Evolutionary conservation across 2,888 invertebrate genomes (phyloP), one percentile per base, ranked within the genome.

Genomic region (Tortricodes alternella): DNA sequence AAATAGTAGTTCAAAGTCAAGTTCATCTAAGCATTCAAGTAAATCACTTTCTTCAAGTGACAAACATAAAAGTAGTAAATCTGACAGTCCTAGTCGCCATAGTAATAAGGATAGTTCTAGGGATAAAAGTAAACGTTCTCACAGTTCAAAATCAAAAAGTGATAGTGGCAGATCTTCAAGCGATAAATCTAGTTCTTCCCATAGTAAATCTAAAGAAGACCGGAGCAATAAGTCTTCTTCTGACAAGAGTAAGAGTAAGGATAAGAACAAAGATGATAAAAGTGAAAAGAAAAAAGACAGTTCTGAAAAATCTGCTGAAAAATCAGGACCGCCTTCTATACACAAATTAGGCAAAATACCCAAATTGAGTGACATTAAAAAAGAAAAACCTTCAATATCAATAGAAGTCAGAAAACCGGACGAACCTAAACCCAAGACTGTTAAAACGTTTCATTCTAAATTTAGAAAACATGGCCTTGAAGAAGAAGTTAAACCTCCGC

Each of bases 381-480:
- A 92, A 72, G 94, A 94, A 67, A 95, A 95, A 66, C 94, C 94
- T 32, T 95, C 96, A 2, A 95, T 96, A 79, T 96, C 96, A 0
- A 95, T 96, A 66, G 96, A 96, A 91, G 93, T 94, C 52, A 91
- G 96, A 59, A 95, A 95, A 81, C 92, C 92, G 59, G 94, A 94
- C 64, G 92, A 94, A 48, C 92, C 93, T 8, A 93, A 97, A 70
- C 95, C 96, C 3, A 97, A 97, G 86, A 98, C 98, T 32, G 98
- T 97, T 0, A 98, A 98, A 92, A 95, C 96, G 11, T 97, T 95
- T 78, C 94, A 97, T 83, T 96, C 97, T 0, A 97, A 96, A 86
- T 97, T 98, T 90, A 93, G 98, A 64, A 97, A 97, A 46, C 97
- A 97, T 70, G 98, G 97, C 29, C 84, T 98, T 50, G 96, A 96